phyloP scores from a whole-genome alignment of 2,797 vertebrate species.

The Platyrinchus mystaceus region DNA sequence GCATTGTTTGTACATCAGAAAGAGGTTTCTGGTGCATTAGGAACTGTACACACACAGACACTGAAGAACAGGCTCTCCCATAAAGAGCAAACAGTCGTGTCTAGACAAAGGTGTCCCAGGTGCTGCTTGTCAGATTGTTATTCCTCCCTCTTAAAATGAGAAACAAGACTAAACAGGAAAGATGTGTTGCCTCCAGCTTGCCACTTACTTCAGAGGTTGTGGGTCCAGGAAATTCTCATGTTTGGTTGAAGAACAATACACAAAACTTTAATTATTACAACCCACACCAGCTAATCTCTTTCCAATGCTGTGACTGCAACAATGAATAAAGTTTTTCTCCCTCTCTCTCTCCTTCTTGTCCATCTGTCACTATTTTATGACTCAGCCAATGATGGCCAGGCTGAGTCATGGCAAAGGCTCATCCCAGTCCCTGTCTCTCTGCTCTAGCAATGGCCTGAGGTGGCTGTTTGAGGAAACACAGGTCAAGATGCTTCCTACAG shows the following conservation, averaged over 20 bases:
- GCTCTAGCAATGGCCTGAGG: background rate
- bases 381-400: background rate
- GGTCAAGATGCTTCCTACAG: background rate
- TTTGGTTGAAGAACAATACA: background rate
- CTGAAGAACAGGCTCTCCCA: background rate
- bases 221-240: background rate
- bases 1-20: background rate
- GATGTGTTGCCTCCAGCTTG: background rate
- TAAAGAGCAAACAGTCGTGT: background rate
- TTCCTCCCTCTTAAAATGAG: background rate
- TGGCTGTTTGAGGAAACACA: background rate
- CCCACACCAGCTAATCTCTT: background rate
- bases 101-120: background rate
- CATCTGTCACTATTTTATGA: background rate
- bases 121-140: background rate
- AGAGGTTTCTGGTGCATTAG: background rate
- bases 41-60: background rate
- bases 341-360: background rate
- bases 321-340: background rate
- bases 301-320: background rate
- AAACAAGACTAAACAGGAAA: background rate
- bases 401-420: background rate
- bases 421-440: background rate
- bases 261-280: background rate
- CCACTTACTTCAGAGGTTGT: background rate